A percentile compares a stretch with the other conserved stretches of the same genome.
Evolutionary conservation across 2,888 invertebrate genomes (phyloP).

Genomic region (Caenorhabditis sulstoni): DNA sequence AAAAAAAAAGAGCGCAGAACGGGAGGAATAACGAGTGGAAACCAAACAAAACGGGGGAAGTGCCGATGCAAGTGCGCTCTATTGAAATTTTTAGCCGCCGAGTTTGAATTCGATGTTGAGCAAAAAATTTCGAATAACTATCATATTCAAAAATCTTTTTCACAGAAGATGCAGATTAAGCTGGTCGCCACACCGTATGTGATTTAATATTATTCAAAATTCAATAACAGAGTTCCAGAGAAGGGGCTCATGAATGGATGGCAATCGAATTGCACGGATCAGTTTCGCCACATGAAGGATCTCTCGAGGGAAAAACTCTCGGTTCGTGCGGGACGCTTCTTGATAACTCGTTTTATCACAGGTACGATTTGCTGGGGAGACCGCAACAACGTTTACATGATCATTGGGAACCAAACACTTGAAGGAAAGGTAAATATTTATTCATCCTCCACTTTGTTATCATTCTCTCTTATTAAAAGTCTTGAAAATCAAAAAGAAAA

Average conservation of each 20-base stretch:
- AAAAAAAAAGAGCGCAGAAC: conserved; percentile 6
- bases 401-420: conserved; percentile 71
- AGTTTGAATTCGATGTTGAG: conserved; percentile 15
- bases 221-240: conserved; percentile 35
- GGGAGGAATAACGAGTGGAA: conserved; percentile 9
- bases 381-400: conserved; percentile 63
- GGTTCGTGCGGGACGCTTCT: conserved; percentile 1
- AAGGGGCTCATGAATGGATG: conserved; percentile 74
- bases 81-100: conserved; percentile 11
- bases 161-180: conserved; percentile 31
- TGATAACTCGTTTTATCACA: conserved; percentile 15
- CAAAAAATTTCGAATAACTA: background rate
- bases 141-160: background rate
- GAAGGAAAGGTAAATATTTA: conserved; percentile 68
- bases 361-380: conserved; percentile 71
- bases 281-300: conserved; percentile 43
- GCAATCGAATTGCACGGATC: conserved; percentile 71
- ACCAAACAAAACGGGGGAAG: background rate
- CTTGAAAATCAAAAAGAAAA: background rate
- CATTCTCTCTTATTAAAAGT: background rate
- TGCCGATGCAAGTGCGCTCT: conserved; percentile 20
- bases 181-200: conserved; percentile 21
- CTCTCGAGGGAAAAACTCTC: conserved; percentile 44
- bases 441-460: background rate
- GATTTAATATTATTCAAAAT: background rate